phyloP scores from a whole-genome alignment of 2,113 vertebrate species.

The Abramis brama region DNA sequence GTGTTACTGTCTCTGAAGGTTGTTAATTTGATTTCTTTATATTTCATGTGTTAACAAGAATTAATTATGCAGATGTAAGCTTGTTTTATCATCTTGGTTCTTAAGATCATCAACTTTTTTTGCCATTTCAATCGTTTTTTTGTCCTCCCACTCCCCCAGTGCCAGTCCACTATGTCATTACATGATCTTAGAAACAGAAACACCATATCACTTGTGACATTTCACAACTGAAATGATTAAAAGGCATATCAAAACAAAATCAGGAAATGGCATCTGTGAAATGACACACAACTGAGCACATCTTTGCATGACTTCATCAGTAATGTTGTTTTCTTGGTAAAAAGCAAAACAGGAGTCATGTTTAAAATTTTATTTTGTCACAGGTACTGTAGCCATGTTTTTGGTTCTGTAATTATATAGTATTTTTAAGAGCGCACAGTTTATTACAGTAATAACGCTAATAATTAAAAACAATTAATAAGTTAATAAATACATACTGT shows the following conservation, averaged over 20 bases:
- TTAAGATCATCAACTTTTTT: not conserved
- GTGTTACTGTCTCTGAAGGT: not conserved
- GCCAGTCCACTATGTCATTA: constrained; percentile 11
- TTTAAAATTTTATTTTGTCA: not conserved
- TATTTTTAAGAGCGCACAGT: not conserved
- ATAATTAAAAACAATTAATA: too few relatives aligned
- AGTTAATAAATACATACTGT: too few relatives aligned
- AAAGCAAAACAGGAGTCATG: not conserved
- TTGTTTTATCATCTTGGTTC: not conserved
- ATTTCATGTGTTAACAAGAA: not conserved
- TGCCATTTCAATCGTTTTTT: not conserved
- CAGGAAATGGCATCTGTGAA: constrained; percentile 5
- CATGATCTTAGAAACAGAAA: constrained; percentile 10
- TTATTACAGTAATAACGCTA: too few relatives aligned
- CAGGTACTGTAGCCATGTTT: not conserved
- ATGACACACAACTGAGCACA: not conserved
- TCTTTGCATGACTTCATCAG: not conserved
- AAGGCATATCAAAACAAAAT: constrained; percentile 2
- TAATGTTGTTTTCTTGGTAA: not conserved
- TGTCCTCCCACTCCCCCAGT: not conserved
- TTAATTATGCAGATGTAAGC: not conserved
- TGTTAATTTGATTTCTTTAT: not conserved
- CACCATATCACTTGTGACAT: not conserved
- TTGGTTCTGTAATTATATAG: not conserved
- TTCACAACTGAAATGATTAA: constrained; percentile 9